Percentiles rank a stretch among this genome's conserved stretches.
These are phyloP conservation scores for Orchesellides sinensis DNA, from an alignment of 2,888 invertebrate species.

Conservation along the genomic window DNA sequence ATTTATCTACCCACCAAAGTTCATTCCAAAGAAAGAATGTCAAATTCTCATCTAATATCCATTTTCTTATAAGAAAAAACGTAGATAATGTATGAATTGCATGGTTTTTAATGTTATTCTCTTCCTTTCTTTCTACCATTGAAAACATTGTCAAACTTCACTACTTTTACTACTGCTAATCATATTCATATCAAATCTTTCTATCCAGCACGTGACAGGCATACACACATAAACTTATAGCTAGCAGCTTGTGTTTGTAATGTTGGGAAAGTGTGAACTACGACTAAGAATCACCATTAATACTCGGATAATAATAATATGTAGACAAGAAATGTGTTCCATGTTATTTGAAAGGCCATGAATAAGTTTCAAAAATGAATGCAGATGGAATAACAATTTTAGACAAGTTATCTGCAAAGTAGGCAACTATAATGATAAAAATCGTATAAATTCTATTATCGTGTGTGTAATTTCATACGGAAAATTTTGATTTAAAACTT, in stretches of 20 bases:
- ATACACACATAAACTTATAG: constrained; percentile 30
- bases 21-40: constrained; percentile 50
- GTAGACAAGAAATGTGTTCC: too few relatives aligned
- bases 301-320: too few relatives aligned
- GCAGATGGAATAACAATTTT: too few relatives aligned
- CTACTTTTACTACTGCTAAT: too few relatives aligned
- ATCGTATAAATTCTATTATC: too few relatives aligned
- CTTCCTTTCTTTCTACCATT: neutral
- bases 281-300: too few relatives aligned
- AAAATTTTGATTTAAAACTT: too few relatives aligned
- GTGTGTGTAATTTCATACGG: too few relatives aligned
- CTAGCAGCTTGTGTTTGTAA: neutral
- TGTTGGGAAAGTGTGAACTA: neutral
- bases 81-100: constrained; percentile 18
- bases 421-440: too few relatives aligned
- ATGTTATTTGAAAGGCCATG: too few relatives aligned
- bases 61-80: neutral
- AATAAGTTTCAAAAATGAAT: too few relatives aligned
- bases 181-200: constrained; percentile 34
- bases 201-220: constrained; percentile 43
- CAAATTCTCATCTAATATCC: constrained; percentile 61
- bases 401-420: too few relatives aligned
- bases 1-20: constrained; percentile 71
- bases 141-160: neutral
- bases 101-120: constrained; percentile 14